Evolutionary conservation across 1,140 invertebrate species (phyloP).

Genomic region (Phymorhynchus buccinoides): DNA sequence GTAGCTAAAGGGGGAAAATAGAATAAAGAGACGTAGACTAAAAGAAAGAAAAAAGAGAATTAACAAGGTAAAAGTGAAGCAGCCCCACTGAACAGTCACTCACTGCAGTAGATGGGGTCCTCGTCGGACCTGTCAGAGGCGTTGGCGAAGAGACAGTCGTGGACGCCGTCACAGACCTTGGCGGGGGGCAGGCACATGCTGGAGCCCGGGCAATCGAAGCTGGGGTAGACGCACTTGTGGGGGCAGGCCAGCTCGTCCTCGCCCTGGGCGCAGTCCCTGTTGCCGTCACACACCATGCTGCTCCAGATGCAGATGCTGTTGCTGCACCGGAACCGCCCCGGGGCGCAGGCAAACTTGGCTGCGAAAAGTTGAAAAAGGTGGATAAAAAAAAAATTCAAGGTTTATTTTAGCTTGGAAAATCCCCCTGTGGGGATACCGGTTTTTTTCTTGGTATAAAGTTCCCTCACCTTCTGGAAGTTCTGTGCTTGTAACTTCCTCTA

Average conservation of each 20-base stretch:
- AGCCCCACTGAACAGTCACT: too few species aligned
- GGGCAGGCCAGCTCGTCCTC: conserved; percentile 60
- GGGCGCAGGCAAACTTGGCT: conserved; percentile 60
- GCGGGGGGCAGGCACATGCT: conserved; percentile 79
- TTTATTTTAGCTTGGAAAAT: too few species aligned
- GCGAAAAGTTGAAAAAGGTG: conserved; percentile 28
- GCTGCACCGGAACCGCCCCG: conserved; percentile 74
- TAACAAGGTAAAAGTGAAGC: background rate
- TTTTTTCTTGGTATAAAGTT: too few species aligned
- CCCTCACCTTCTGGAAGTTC: too few species aligned
- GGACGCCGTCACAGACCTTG: conserved; percentile 87
- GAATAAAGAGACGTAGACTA: background rate
- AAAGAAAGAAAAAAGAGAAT: conserved; percentile 17
- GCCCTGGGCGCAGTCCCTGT: conserved; percentile 73
- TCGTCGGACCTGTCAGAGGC: conserved; percentile 89
- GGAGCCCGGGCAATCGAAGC: conserved; percentile 28
- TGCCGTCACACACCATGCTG: conserved; percentile 81
- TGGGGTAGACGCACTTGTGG: conserved; percentile 13
- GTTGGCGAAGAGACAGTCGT: conserved; percentile 80
- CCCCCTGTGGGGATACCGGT: too few species aligned
- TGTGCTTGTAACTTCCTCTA: too few species aligned
- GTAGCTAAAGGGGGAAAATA: background rate
- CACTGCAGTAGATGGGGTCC: conserved; percentile 50
- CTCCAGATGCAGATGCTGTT: conserved; percentile 84
- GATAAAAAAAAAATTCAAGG: too few species aligned